These are phyloP conservation scores for Drosophila ogumai DNA, from an alignment of 1,140 invertebrate species.

Conservation along the genomic window DNA sequence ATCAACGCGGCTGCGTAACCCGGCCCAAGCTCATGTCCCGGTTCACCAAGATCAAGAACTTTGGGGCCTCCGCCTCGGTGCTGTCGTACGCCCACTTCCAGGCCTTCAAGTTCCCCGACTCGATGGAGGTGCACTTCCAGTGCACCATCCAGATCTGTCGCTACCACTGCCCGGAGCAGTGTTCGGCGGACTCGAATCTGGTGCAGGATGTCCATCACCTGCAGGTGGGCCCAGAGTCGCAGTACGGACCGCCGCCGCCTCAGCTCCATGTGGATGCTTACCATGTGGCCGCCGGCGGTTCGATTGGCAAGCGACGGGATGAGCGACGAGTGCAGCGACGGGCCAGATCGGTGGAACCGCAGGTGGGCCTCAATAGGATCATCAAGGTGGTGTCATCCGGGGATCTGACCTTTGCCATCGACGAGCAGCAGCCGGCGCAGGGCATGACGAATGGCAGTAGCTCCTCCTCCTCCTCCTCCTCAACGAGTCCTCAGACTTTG, in stretches of 20 bases:
- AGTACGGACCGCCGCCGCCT: slow-evolving; percentile 89
- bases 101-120: slow-evolving; percentile 98
- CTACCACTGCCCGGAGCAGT: slow-evolving; percentile 96
- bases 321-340: slow-evolving; percentile 90
- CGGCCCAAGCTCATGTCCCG: slow-evolving; percentile 96
- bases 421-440: slow-evolving; percentile 85
- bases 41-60: slow-evolving; percentile 98
- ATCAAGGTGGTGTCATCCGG: slow-evolving; percentile 94
- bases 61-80: slow-evolving; percentile 95
- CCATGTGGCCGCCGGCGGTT: slow-evolving; percentile 70
- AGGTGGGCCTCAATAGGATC: slow-evolving; percentile 93
- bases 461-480: not conserved
- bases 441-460: slow-evolving; percentile 66
- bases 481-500: slow-evolving; percentile 88
- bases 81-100: slow-evolving; percentile 97
- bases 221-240: slow-evolving; percentile 87
- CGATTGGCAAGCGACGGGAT: slow-evolving; percentile 89
- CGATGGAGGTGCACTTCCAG: slow-evolving; percentile 98
- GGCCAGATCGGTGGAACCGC: slow-evolving; percentile 87
- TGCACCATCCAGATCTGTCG: slow-evolving; percentile 98
- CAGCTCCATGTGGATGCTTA: slow-evolving; percentile 87
- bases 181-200: slow-evolving; percentile 87
- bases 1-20: slow-evolving; percentile 96
- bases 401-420: slow-evolving; percentile 92
- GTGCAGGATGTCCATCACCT: slow-evolving; percentile 85